Evolutionary conservation across 2,888 invertebrate species (phyloP), one percentile per base, ranked within the genome.

Genomic region (Ptilodon capucinus): DNA sequence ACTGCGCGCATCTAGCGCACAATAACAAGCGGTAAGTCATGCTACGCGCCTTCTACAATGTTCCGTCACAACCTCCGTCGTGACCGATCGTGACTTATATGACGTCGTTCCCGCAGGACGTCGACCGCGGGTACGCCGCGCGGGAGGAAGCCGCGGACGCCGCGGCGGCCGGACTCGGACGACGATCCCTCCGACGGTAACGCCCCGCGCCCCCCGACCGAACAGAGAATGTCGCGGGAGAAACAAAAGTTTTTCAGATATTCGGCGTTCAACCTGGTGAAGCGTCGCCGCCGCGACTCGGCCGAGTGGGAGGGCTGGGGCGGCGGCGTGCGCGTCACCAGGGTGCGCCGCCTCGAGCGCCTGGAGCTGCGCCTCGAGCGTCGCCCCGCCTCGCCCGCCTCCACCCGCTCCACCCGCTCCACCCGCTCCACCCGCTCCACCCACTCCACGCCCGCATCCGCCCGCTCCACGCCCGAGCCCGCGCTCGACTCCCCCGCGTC

Each of bases 221-320:
- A 95, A 84, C 91, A 89, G 81, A 93, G 93, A 80, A 95, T 96
- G 93, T 96, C 96, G 62, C 95, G 95, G 91, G 96, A 96, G 92
- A 96, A 96, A 86, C 96, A 95, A 87, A 96, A 96, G 88, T 96
- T 96, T 92, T 96, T 96, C 92, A 92, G 95, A 81, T 93, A 94
- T 79, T 95, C 95, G 69, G 95, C 94, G 45, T 95, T 96, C 82
- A 95, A 95, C 82, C 92, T 94, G 55, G 94, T 93, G 63, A 93
- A 93, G 80, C 89, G 89, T 43, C 69, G 68, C 45, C 74, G 81
- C 42, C 75, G 87, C 51, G 77, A 72, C 46, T 79, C 83, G 42
- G 71, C 77, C 63, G 83, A 82, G 64, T 86, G 85, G 86, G 87
- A 84, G 68, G 82, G 84, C 43, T 86, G 86, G 83, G 83, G 82